A percentile compares a stretch with the other conserved stretches of the same genome.
phyloP scores from a whole-genome alignment of 2,888 invertebrate genomes.

The Agriopis aurantiaria region DNA sequence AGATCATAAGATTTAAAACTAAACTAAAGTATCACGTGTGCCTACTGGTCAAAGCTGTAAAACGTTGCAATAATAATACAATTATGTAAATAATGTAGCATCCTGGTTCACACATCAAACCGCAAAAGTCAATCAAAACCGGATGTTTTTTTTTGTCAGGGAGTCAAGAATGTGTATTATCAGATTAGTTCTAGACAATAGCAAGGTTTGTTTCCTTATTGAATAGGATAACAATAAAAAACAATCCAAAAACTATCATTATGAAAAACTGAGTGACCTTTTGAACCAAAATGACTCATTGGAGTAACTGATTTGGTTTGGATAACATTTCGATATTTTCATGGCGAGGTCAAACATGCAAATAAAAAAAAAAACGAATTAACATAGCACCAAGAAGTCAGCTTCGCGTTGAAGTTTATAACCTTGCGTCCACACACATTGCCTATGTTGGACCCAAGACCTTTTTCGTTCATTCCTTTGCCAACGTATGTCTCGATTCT shows the following conservation, averaged over 20 bases:
- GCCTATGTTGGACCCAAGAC: too few species aligned
- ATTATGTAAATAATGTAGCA: background rate
- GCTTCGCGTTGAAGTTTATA: too few species aligned
- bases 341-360: background rate
- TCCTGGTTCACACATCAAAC: slow-evolving; percentile 12
- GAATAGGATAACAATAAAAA: background rate
- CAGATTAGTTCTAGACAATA: slow-evolving; percentile 11
- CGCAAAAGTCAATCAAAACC: background rate
- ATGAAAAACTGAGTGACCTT: background rate
- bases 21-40: too few species aligned
- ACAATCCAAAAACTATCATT: background rate
- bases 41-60: background rate
- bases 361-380: too few species aligned
- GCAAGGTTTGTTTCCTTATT: background rate
- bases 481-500: too few species aligned
- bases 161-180: slow-evolving; percentile 1
- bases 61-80: background rate
- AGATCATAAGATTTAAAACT: too few species aligned
- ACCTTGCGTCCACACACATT: too few species aligned
- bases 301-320: background rate
- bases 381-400: too few species aligned
- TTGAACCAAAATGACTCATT: background rate
- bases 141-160: slow-evolving; percentile 1
- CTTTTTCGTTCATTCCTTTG: too few species aligned
- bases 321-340: background rate